Conservation (phyloP, 2,888 invertebrate species). For the Macropis europaea region DNA sequence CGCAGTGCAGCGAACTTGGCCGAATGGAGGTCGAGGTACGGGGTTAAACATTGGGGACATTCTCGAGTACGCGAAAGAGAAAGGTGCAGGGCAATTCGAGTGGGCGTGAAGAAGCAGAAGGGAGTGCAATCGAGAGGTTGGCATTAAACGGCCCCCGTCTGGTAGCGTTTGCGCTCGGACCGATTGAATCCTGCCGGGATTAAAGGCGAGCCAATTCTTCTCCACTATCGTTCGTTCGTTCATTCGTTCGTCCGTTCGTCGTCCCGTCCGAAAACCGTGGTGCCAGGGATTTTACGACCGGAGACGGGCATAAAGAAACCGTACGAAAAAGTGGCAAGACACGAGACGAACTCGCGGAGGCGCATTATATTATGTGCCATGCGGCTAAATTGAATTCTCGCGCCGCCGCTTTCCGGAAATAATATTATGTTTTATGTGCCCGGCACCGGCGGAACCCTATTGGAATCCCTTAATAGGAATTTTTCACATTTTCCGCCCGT, state of each 20-base stretch:
- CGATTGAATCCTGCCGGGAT: conserved; percentile 63
- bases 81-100: not conserved
- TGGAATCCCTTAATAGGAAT: conserved; percentile 78
- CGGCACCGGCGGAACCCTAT: conserved; percentile 70
- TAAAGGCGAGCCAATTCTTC: conserved; percentile 50
- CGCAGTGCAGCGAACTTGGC: conserved; percentile 29
- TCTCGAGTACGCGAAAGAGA: conserved; percentile 30
- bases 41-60: conserved; percentile 30
- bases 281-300: not conserved
- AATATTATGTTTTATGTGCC: conserved; percentile 77
- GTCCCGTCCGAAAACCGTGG: not conserved
- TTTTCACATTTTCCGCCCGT: conserved; percentile 77
- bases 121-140: conserved; percentile 19
- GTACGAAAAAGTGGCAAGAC: conserved; percentile 5
- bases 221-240: not conserved
- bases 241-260: not conserved
- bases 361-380: conserved; percentile 62
- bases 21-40: conserved; percentile 30
- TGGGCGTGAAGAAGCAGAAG: not conserved
- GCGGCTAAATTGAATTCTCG: conserved; percentile 75
- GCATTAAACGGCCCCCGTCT: conserved; percentile 41
- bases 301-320: conserved; percentile 3
- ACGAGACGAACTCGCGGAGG: conserved; percentile 24
- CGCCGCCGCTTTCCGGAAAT: conserved; percentile 72
- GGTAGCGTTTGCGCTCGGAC: conserved; percentile 46